Evolutionary conservation across 2,113 vertebrate genomes (phyloP).

Genomic region (Pterocles gutturalis): DNA sequence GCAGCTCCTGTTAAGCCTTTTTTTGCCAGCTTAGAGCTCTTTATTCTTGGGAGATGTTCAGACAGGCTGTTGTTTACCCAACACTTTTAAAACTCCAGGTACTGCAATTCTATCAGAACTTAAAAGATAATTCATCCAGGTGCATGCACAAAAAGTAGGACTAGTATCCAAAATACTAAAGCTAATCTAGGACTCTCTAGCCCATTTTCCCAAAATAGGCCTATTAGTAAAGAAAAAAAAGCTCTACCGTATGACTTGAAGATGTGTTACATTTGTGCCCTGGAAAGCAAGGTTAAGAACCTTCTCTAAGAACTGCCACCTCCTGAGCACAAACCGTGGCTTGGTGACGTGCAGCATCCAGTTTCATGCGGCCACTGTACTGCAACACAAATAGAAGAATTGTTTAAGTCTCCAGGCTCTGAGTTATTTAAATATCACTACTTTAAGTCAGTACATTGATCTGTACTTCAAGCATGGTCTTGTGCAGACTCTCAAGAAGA

Average conservation of each 20-base stretch:
- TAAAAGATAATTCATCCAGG: neutral
- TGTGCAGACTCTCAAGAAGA: neutral
- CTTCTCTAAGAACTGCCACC: neutral
- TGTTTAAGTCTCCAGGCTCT: neutral
- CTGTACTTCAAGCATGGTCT: neutral
- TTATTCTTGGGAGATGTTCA: neutral
- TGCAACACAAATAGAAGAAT: neutral
- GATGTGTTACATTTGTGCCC: conserved; percentile 32
- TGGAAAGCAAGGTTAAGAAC: conserved; percentile 47
- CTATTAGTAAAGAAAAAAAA: neutral
- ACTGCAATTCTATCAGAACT: neutral
- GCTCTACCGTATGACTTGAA: conserved; percentile 16
- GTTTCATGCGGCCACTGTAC: fast-evolving
- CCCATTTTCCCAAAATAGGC: conserved; percentile 67
- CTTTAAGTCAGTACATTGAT: neutral
- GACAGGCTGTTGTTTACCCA: conserved; percentile 10
- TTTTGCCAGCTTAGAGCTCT: neutral
- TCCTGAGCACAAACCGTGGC: neutral
- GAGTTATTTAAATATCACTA: neutral
- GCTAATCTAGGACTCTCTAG: conserved; percentile 69
- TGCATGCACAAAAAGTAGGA: conserved; percentile 44
- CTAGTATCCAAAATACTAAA: conserved; percentile 59
- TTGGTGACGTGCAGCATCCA: fast-evolving
- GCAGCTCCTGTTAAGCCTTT: neutral
- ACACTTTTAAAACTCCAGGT: neutral